Evolutionary conservation across 2,888 invertebrate genomes (phyloP), one percentile per base, ranked within the genome.

Genomic region (Eilema griseolum): DNA sequence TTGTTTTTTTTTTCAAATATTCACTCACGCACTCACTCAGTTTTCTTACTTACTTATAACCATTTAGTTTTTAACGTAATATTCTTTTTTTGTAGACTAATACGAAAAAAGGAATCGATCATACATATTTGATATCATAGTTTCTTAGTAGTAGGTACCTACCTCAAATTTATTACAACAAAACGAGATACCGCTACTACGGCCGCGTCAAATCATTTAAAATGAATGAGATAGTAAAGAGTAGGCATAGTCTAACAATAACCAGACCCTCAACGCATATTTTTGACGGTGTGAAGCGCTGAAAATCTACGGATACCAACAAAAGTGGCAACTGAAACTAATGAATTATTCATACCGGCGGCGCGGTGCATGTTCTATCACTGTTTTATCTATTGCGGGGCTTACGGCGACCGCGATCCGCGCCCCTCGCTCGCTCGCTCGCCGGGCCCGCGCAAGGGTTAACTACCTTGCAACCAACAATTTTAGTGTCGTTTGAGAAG

Each of bases 361-460:
- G 93, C 90, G 92, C 93, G 94, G 95, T 94, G 95, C 95, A 95
- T 95, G 95, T 95, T 95, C 95, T 95, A 95, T 95, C 95, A 94
- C 95, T 95, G 95, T 95, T 95, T 95, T 95, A 95, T 95, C 95
- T 95, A 95, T 95, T 94, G 95, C 90, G 95, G 91, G 93, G 89
- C 90, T 90, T 87, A 88, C 89, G 87, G 88, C 85, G 85, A 73
- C 76, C 86, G 87, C 88, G 86, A 83, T 87, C 86, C 89, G 86
- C 88, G 80, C 88, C 85, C 87, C 89, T 84, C 86, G 80, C 87
- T 61, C 87, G 76, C 82, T 70, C 80, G 76, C 83, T 76, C 83
- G 83, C 79, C 81, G 78, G 79, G 86, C 80, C 89, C 89, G 81
- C 90, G 88, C 90, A 92, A 93, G 93, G 93, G 94, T 93, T 94